Evolutionary conservation across 2,888 invertebrate genomes (phyloP), one percentile per base, ranked within the genome.

Genomic region (Plebejus argus): DNA sequence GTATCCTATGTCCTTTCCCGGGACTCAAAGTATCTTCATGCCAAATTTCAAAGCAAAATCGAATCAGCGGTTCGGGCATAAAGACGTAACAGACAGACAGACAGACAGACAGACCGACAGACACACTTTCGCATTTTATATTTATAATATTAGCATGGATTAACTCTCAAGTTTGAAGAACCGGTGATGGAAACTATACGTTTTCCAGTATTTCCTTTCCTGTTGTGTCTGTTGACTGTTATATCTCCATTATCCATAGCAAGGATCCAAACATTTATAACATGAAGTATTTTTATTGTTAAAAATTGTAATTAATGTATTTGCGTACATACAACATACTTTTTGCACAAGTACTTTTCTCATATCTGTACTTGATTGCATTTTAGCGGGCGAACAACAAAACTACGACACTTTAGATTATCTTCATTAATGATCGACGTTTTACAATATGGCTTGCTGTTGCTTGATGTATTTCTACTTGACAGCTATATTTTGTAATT

Each of bases 401-500:
- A 66, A 66, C 66, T 66, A 66, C 66, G 28, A 66, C 6, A 33
- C 33, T 33, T 66, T 18, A 61, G 66, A 28, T 66, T 66, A 66
- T 66, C 61, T 61, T 23, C 66, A 66, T 33, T 66, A 66, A 28
- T 66, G 33, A 66, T 66, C 66, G 66, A 66, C 66, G 5, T 66
- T 66, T 66, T 66, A 66, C 28, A 33, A 66, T 66, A 66, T 66
- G 66, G 66, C 66, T 33, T 28, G 66, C 66, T 33, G 15, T 66
- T 33, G 5, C 28, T 66, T 66, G 66, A 66, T 66, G 18, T 66
- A 66, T 66, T 33, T 66, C 66, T 15, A 66, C 66, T 66, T 66
- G 66, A 66, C 66, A 66, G 66, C 66, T 33, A 66, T 66, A 66
- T 66, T 66, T 66, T 66, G 18, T 18, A 28, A 66, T 66, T 66